A percentile compares a stretch with the other conserved stretches of the same genome.
Conservation (phyloP, 2,888 invertebrate species). For the Blomia tropicalis region DNA sequence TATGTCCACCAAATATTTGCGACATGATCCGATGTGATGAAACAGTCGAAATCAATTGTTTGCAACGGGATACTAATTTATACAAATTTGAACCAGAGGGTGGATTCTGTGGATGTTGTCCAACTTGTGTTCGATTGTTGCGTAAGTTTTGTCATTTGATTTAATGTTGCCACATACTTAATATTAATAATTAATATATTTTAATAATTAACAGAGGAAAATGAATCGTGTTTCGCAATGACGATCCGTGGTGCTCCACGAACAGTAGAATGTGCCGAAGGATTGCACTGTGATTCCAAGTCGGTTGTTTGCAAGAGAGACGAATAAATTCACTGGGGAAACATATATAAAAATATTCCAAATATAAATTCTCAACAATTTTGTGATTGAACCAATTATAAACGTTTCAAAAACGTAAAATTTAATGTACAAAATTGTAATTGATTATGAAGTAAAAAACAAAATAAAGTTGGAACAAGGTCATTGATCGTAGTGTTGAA, state of each 20-base stretch:
- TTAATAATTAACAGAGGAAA: not conserved
- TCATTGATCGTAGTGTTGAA: too few species aligned
- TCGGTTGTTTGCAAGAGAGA: not conserved
- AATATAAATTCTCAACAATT: too few species aligned
- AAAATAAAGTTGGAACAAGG: too few species aligned
- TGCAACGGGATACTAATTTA: not conserved
- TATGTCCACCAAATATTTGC: not conserved
- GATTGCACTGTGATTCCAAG: not conserved
- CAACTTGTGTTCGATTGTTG: not conserved
- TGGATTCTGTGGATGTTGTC: slow-evolving; percentile 3
- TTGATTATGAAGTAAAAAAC: too few species aligned
- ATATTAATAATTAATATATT: not conserved
- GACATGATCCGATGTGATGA: not conserved
- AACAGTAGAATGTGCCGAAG: not conserved
- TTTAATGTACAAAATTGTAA: too few species aligned
- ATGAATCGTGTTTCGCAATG: not conserved
- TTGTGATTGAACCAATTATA: too few species aligned
- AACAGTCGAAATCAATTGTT: not conserved
- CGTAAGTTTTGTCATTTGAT: not conserved
- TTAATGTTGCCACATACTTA: too few species aligned
- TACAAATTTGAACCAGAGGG: not conserved
- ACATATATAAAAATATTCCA: too few species aligned
- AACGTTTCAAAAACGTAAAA: too few species aligned
- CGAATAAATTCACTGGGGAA: too few species aligned
- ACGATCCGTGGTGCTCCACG: not conserved